Conservation (phyloP, 2,113 vertebrate species). For the Dermatemys mawii region DNA sequence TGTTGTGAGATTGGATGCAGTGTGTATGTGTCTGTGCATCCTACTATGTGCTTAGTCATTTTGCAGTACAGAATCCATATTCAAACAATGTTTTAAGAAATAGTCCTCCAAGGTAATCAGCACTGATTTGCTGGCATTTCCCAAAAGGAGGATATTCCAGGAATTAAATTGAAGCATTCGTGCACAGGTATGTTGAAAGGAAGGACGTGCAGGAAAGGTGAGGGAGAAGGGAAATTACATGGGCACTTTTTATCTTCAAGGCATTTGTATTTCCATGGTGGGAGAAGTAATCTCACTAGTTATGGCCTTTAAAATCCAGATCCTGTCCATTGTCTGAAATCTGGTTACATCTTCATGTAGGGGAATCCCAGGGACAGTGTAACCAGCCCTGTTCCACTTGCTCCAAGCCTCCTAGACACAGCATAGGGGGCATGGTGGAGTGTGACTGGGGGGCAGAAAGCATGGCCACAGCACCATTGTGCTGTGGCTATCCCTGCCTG, state of each 20-base stretch:
- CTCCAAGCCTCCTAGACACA: neutral
- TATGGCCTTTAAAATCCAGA: neutral
- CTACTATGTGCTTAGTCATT: neutral
- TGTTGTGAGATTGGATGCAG: neutral
- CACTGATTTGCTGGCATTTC: fast-evolving
- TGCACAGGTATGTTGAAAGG: neutral
- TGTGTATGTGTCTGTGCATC: neutral
- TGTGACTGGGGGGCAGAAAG: neutral
- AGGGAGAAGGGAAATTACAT: neutral
- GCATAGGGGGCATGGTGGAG: neutral
- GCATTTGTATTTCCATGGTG: neutral
- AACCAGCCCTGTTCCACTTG: neutral
- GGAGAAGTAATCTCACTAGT: neutral
- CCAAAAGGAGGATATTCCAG: neutral
- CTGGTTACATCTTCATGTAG: neutral
- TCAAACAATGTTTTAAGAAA: neutral
- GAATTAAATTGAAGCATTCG: neutral
- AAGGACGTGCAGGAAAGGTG: neutral
- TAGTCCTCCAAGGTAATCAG: neutral
- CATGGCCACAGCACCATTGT: neutral
- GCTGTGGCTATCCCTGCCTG: neutral
- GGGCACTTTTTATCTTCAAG: neutral
- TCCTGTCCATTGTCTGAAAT: neutral
- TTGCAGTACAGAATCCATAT: neutral
- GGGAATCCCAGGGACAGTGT: neutral